Percentiles rank a stretch among this genome's conserved stretches.
phyloP scores from a whole-genome alignment of 2,113 vertebrate species.

The Paralichthys olivaceus region DNA sequence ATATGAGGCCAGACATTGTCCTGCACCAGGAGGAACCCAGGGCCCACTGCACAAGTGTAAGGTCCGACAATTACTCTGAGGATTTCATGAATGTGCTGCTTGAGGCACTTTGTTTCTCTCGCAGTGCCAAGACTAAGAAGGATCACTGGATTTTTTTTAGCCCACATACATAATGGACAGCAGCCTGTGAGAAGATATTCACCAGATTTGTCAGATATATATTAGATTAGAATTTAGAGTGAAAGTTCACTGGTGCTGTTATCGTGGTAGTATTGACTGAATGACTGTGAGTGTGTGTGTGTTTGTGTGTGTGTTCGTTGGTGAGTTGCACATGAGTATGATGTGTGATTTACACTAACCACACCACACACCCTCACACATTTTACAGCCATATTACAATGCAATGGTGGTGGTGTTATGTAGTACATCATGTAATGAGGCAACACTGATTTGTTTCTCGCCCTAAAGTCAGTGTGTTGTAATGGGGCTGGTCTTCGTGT shows the following conservation, averaged over 20 bases:
- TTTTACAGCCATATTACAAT: constrained; percentile 29
- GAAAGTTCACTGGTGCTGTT: constrained; percentile 17
- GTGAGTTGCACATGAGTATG: constrained; percentile 16
- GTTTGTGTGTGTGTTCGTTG: not conserved
- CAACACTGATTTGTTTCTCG: constrained; percentile 42
- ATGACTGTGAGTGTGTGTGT: not conserved
- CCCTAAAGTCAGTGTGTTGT: constrained; percentile 19
- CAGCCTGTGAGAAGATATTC: no score
- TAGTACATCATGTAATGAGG: constrained; percentile 24
- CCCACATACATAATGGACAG: not conserved
- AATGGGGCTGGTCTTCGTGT: not conserved
- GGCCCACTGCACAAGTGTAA: no score
- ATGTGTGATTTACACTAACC: constrained; percentile 40
- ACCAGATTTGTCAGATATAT: no score
- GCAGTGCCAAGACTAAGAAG: no score
- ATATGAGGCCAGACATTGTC: no score
- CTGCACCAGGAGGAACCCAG: no score
- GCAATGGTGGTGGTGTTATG: constrained; percentile 10
- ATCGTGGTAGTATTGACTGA: constrained; percentile 16
- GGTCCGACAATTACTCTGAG: no score
- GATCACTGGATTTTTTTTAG: not conserved
- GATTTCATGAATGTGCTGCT: no score
- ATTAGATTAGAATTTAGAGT: constrained; percentile 3
- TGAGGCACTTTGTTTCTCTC: no score
- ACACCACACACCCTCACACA: constrained; percentile 34